A percentile compares a stretch with the other conserved stretches of the same genome.
These are phyloP conservation scores for Nemapogon koenigi DNA, from an alignment of 2,888 invertebrate species.

Conservation along the genomic window DNA sequence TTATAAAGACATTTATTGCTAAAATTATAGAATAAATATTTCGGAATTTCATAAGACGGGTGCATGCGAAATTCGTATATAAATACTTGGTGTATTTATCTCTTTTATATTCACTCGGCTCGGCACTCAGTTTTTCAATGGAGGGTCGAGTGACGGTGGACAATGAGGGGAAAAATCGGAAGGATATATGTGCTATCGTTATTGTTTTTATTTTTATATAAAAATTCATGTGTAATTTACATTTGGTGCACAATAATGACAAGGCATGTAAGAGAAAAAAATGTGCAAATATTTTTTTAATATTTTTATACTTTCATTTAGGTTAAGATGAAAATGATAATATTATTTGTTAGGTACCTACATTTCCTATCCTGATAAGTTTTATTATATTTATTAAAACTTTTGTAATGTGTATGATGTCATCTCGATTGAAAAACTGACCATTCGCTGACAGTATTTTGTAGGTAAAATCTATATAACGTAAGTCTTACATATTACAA, in stretches of 20 bases:
- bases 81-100: conserved; percentile 61
- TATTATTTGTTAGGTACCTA: conserved; percentile 30
- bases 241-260: conserved; percentile 48
- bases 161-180: neutral
- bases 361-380: conserved; percentile 45
- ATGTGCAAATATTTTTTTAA: conserved; percentile 63
- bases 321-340: conserved; percentile 50
- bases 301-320: conserved; percentile 65
- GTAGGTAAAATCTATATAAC: conserved; percentile 64
- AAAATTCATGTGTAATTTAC: conserved; percentile 8
- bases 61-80: conserved; percentile 60
- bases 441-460: conserved; percentile 58
- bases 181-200: neutral
- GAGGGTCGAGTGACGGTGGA: conserved; percentile 22
- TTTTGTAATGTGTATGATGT: conserved; percentile 38
- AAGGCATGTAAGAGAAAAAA: conserved; percentile 41
- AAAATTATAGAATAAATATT: conserved; percentile 54
- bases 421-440: conserved; percentile 57
- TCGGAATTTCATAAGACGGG: conserved; percentile 62
- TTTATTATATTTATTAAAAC: conserved; percentile 50
- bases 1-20: conserved; percentile 54
- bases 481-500: conserved; percentile 57
- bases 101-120: conserved; percentile 62
- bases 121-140: conserved; percentile 55
- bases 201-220: conserved; percentile 3